Evolutionary conservation across 2,888 invertebrate species (phyloP).

Genomic region (Mactromeris polynyma): DNA sequence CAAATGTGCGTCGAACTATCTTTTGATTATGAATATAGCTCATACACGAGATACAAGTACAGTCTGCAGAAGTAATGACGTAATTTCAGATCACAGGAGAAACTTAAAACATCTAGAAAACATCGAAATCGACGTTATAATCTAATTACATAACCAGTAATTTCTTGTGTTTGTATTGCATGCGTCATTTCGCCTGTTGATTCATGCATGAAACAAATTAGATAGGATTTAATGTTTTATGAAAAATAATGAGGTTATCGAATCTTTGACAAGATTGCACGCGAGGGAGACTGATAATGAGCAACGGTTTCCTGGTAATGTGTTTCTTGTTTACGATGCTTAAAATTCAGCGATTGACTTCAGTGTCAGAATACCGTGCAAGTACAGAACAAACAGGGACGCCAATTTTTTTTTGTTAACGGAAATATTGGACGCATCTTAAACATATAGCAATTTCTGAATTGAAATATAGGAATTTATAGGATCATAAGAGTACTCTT

Average conservation of each 20-base stretch:
- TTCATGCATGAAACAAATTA: not conserved
- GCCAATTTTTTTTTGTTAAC: too few relatives aligned
- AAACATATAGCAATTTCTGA: too few relatives aligned
- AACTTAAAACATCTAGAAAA: not conserved
- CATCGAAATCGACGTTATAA: not conserved
- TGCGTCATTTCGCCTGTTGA: not conserved
- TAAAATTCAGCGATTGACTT: not conserved
- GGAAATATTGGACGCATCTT: too few relatives aligned
- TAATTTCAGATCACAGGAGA: not conserved
- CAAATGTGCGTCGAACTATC: not conserved
- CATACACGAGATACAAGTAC: not conserved
- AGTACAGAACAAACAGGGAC: too few relatives aligned
- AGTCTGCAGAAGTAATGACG: not conserved
- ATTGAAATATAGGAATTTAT: too few relatives aligned
- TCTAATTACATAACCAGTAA: not conserved
- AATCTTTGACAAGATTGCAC: not conserved
- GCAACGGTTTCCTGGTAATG: not conserved
- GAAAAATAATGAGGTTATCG: constrained; percentile 2
- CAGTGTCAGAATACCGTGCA: too few relatives aligned
- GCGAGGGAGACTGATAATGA: not conserved
- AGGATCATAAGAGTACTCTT: too few relatives aligned
- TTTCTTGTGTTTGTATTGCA: not conserved
- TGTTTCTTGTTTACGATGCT: not conserved
- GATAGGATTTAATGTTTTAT: not conserved
- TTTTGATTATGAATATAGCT: not conserved